These are phyloP conservation scores for Gymnoscopelus microlampas DNA, from an alignment of 2,797 vertebrate species.

Conservation along the genomic window DNA sequence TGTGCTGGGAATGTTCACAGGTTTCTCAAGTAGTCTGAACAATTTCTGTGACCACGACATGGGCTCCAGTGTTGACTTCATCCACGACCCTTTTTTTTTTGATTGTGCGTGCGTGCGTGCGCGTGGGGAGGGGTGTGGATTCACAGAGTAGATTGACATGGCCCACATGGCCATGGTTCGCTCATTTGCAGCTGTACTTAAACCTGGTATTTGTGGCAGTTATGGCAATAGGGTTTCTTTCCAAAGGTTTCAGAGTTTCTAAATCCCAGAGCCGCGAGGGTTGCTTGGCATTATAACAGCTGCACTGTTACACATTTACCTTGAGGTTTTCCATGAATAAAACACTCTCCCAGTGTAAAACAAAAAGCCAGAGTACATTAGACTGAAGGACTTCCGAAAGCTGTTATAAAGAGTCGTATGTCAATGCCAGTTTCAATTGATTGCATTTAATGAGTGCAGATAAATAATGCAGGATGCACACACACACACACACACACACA, in stretches of 20 bases:
- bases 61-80: too few species aligned
- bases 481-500: constrained; percentile 8
- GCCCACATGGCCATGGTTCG: constrained; percentile 4
- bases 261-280: constrained; percentile 47
- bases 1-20: too few species aligned
- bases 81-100: too few species aligned
- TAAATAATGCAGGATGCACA: constrained; percentile 76
- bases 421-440: constrained; percentile 79
- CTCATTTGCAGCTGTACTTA: constrained; percentile 33
- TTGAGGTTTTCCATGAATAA: constrained; percentile 51
- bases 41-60: too few species aligned
- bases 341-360: constrained; percentile 62
- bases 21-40: too few species aligned
- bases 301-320: constrained; percentile 42
- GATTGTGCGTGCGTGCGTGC: too few species aligned
- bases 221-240: constrained; percentile 40
- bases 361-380: constrained; percentile 76
- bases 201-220: constrained; percentile 16
- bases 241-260: constrained; percentile 31
- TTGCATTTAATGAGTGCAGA: constrained; percentile 80
- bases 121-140: too few species aligned
- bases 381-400: constrained; percentile 73
- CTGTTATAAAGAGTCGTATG: constrained; percentile 74
- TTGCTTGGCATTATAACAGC: constrained; percentile 49
- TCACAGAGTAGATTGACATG: constrained; percentile 25